Conservation (phyloP, 2,113 vertebrate genomes). For the Sciurus niger region DNA sequence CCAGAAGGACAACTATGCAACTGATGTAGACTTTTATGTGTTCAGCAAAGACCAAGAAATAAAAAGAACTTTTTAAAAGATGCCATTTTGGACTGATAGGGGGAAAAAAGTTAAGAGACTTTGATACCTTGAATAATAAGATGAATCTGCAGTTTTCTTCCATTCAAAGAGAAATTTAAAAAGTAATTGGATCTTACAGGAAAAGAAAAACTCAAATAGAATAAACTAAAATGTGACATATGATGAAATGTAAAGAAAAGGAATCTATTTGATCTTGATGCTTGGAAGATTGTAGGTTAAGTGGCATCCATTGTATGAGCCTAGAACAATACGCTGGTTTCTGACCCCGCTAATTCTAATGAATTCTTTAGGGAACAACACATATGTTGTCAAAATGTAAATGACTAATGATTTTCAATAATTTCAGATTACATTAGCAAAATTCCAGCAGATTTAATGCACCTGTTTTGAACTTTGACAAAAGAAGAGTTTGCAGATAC, state of each 20-base stretch:
- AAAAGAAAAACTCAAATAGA: constrained; percentile 52
- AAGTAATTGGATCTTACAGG: neutral
- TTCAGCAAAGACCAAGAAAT: neutral
- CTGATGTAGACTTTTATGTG: neutral
- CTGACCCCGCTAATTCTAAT: neutral
- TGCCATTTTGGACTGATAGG: neutral
- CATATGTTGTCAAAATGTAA: neutral
- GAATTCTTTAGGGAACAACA: neutral
- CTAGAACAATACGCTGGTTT: neutral
- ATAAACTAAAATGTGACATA: neutral
- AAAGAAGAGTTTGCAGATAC: neutral
- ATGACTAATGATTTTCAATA: neutral
- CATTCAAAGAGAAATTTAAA: neutral
- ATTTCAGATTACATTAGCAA: constrained; percentile 37
- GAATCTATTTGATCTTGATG: neutral
- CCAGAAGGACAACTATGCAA: neutral
- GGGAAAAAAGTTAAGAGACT: neutral
- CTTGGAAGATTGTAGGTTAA: neutral
- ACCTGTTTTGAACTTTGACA: neutral
- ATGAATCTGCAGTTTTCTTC: neutral
- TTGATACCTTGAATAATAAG: neutral
- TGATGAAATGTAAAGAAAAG: neutral
- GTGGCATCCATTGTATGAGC: neutral
- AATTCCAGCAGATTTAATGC: neutral
- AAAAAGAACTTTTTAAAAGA: neutral